Conservation (phyloP, 2,113 vertebrate genomes). For the Myiopsitta monachus region DNA sequence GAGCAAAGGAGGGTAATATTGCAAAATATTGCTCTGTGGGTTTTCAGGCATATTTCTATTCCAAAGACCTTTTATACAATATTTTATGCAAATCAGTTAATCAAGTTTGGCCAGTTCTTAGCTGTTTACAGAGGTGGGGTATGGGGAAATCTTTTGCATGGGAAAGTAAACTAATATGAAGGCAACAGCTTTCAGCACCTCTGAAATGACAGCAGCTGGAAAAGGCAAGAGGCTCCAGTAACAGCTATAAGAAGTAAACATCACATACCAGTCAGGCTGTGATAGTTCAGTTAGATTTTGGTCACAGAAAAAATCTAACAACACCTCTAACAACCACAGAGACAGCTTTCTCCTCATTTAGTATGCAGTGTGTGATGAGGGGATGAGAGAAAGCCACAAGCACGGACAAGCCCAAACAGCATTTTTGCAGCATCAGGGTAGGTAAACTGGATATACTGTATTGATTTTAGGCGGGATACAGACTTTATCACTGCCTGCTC, state of each 20-base stretch:
- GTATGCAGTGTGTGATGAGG: not conserved
- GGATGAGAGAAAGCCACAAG: not conserved
- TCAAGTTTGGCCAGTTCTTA: not conserved
- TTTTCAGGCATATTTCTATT: not conserved
- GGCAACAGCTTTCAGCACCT: not conserved
- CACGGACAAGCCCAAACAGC: not conserved
- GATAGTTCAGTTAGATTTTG: not conserved
- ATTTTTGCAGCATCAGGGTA: not conserved
- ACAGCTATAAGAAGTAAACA: not conserved
- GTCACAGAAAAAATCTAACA: not conserved
- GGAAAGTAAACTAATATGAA: not conserved
- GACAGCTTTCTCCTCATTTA: not conserved
- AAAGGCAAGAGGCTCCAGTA: not conserved
- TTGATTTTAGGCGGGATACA: not conserved
- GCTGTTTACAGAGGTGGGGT: not conserved
- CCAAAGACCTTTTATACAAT: not conserved
- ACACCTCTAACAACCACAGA: too few species aligned
- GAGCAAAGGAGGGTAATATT: too few species aligned
- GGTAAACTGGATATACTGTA: not conserved
- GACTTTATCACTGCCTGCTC: not conserved
- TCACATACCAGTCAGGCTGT: fast-evolving
- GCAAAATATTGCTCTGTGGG: not conserved
- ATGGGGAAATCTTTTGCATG: not conserved
- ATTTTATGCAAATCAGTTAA: not conserved
- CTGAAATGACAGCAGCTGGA: not conserved